phyloP scores from a whole-genome alignment of 2,888 invertebrate genomes.

The Corythucha ciliata region DNA sequence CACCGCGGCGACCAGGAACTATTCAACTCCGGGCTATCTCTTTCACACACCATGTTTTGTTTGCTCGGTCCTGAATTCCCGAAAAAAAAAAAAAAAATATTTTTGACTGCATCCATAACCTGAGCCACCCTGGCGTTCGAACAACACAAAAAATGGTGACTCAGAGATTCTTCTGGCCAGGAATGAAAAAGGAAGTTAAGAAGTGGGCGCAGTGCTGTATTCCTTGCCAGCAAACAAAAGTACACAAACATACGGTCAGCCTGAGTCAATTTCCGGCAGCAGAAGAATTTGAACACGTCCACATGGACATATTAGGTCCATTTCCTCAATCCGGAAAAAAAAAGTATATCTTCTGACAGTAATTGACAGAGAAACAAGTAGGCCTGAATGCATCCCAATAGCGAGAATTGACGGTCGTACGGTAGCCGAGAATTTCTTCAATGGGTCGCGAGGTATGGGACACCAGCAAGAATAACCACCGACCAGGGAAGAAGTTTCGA shows the following conservation, averaged over 20 bases:
- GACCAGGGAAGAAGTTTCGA: conserved; percentile 41
- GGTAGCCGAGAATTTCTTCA: conserved; percentile 38
- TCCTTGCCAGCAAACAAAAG: conserved; percentile 37
- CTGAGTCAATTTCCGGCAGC: conserved; percentile 4
- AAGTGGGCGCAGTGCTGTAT: conserved; percentile 36
- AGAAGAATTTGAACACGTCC: conserved; percentile 40
- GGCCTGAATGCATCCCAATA: conserved; percentile 40
- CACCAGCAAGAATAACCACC: conserved; percentile 38
- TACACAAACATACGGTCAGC: conserved; percentile 26
- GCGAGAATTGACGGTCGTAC: conserved; percentile 39
- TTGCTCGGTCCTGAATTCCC: too few relatives aligned
- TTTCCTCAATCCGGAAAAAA: conserved; percentile 37
- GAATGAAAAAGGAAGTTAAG: conserved; percentile 28
- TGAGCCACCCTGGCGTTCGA: conserved; percentile 31
- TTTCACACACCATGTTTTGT: too few relatives aligned
- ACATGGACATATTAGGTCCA: conserved; percentile 43
- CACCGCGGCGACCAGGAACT: too few relatives aligned
- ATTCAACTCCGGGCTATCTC: conserved; percentile 25
- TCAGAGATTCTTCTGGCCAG: conserved; percentile 34
- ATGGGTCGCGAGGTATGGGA: conserved; percentile 42
- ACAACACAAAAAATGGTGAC: conserved; percentile 24
- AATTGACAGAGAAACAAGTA: conserved; percentile 37
- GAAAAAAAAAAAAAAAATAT: too few relatives aligned
- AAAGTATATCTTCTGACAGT: conserved; percentile 39
- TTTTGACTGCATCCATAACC: conserved; percentile 30